Conservation (phyloP, 2,797 vertebrate genomes). For the Notolepis coatsorum region DNA sequence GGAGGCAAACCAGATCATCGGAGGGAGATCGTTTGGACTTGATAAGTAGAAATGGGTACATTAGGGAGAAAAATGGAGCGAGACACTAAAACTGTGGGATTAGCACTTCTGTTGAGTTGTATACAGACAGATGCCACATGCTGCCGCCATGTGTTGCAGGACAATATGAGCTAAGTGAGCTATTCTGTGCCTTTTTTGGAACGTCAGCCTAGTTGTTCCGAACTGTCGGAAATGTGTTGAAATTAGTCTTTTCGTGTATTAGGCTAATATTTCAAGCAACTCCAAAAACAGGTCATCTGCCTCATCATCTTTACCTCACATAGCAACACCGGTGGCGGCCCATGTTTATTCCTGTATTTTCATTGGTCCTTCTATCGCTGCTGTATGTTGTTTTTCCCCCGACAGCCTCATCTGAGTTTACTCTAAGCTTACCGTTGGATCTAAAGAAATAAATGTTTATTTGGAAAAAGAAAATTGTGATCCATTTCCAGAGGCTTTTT, state of each 20-base stretch:
- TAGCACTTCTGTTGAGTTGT: slow-evolving; percentile 64
- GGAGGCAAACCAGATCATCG: slow-evolving; percentile 96
- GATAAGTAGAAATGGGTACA: slow-evolving; percentile 93
- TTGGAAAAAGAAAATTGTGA: no score
- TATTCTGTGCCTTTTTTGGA: slow-evolving; percentile 16
- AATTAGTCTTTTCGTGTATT: not conserved
- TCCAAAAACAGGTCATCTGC: not conserved
- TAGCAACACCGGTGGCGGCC: not conserved
- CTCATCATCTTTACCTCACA: not conserved
- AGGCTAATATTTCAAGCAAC: not conserved
- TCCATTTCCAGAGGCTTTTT: no score
- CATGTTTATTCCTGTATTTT: not conserved
- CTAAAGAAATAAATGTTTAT: no score
- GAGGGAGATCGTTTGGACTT: slow-evolving; percentile 92
- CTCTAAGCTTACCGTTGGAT: no score
- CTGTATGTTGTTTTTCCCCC: not conserved
- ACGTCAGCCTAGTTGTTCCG: not conserved
- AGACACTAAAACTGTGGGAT: slow-evolving; percentile 74
- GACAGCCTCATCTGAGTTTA: not conserved
- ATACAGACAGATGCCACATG: slow-evolving; percentile 67
- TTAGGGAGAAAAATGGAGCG: slow-evolving; percentile 76
- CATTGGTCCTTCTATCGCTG: not conserved
- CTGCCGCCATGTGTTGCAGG: slow-evolving; percentile 39
- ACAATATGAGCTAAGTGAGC: slow-evolving; percentile 21
- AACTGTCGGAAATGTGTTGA: not conserved